These are phyloP conservation scores for Thaumatotibia leucotreta DNA, from an alignment of 1,140 invertebrate genomes.

Conservation along the genomic window DNA sequence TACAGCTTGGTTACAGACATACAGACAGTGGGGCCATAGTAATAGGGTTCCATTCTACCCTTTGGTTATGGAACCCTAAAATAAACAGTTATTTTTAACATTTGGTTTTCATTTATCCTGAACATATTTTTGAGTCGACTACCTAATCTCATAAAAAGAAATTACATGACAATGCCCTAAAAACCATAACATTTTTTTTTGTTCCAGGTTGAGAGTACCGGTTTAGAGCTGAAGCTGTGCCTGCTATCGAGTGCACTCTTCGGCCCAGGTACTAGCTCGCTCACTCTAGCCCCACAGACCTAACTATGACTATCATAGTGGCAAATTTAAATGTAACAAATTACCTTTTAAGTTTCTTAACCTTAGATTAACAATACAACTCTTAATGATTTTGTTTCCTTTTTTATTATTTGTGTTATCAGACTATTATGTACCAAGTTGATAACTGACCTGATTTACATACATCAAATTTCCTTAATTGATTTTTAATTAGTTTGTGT, in stretches of 20 bases:
- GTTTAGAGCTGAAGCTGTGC: constrained; percentile 50
- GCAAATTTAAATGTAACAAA: constrained; percentile 63
- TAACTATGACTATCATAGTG: constrained; percentile 68
- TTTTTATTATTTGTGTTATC: constrained; percentile 26
- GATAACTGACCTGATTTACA: not conserved
- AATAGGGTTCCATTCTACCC: too few species aligned
- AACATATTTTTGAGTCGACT: too few species aligned
- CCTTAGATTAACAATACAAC: constrained; percentile 28
- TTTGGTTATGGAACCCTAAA: too few species aligned
- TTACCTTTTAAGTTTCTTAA: constrained; percentile 53
- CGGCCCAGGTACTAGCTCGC: constrained; percentile 62
- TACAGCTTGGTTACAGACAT: too few species aligned
- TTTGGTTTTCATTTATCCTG: too few species aligned
- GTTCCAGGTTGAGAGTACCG: constrained; percentile 58
- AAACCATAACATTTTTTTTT: constrained; percentile 12
- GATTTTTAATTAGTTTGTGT: not conserved
- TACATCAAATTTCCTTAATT: constrained; percentile 9
- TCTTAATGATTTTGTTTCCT: constrained; percentile 42
- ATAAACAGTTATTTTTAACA: too few species aligned
- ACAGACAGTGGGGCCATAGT: too few species aligned
- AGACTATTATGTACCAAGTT: not conserved
- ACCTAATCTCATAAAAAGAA: too few species aligned
- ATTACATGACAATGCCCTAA: too few species aligned
- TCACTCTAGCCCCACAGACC: constrained; percentile 54
- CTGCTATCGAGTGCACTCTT: constrained; percentile 45